Percentiles rank a stretch among this genome's conserved stretches.
phyloP scores from a whole-genome alignment of 2,888 invertebrate species.

The Cantharis flavilabris region DNA sequence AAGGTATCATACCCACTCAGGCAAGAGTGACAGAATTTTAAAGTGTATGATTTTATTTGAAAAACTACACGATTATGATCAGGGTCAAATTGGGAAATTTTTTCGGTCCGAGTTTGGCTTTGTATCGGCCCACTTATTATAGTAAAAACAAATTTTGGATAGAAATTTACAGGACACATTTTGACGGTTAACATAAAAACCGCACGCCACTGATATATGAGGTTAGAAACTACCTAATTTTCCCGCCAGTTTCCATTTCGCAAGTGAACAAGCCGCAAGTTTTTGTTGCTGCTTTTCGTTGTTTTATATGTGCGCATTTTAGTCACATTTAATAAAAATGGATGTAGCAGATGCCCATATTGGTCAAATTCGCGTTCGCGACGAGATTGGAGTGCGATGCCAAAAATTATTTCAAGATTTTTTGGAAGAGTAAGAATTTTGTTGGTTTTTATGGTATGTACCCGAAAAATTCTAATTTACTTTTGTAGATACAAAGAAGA shows the following conservation, averaged over 20 bases:
- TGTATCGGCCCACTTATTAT: too few species aligned
- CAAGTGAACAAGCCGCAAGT: background rate
- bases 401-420: conserved; percentile 97
- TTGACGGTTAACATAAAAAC: background rate
- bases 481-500: conserved; percentile 78
- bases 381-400: conserved; percentile 90
- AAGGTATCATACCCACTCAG: background rate
- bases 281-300: background rate
- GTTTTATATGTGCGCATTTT: background rate
- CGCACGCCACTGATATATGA: background rate
- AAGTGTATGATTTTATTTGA: too few species aligned
- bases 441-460: background rate
- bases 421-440: conserved; percentile 80
- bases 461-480: background rate
- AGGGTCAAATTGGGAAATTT: too few species aligned
- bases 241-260: background rate
- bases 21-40: background rate
- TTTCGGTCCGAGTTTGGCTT: too few species aligned
- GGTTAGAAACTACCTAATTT: background rate
- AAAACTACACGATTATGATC: too few species aligned
- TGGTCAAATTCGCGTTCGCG: conserved; percentile 78
- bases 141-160: too few species aligned
- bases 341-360: conserved; percentile 80
- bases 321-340: conserved; percentile 60
- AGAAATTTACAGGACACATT: background rate